Conservation (phyloP, 2,113 vertebrate genomes). For the Rhinoderma darwinii region DNA sequence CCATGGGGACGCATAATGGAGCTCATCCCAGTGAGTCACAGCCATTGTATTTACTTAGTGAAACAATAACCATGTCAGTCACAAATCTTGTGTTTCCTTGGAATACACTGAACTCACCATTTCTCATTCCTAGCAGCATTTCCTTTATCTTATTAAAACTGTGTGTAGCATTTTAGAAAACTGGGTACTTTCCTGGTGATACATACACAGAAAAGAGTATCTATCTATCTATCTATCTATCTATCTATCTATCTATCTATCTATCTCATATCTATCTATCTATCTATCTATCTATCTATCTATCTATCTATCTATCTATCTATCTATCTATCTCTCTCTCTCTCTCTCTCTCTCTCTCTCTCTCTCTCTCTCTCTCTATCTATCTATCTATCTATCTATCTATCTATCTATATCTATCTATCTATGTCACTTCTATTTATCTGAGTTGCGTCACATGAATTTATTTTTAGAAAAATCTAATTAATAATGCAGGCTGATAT, state of each 20-base stretch:
- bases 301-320: not conserved
- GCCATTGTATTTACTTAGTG: conserved; percentile 67
- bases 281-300: not conserved
- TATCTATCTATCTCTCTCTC: too few relatives aligned
- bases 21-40: conserved; percentile 61
- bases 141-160: not conserved
- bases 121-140: not conserved
- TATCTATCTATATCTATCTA: not conserved
- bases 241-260: too few relatives aligned
- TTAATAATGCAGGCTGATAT: too few relatives aligned
- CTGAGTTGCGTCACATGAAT: too few relatives aligned
- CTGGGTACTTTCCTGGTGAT: not conserved
- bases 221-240: not conserved
- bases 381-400: conserved; percentile 1
- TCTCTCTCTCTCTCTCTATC: not conserved
- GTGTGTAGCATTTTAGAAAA: not conserved
- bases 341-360: not conserved
- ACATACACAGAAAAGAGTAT: too few relatives aligned
- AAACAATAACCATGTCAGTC: conserved; percentile 60
- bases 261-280: not conserved
- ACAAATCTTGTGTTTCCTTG: not conserved
- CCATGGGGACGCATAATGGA: conserved; percentile 62
- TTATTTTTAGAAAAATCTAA: too few relatives aligned
- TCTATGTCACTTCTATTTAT: not conserved
- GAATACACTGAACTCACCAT: not conserved